phyloP scores from a whole-genome alignment of 2,888 invertebrate genomes.

The Lagria hirta region DNA sequence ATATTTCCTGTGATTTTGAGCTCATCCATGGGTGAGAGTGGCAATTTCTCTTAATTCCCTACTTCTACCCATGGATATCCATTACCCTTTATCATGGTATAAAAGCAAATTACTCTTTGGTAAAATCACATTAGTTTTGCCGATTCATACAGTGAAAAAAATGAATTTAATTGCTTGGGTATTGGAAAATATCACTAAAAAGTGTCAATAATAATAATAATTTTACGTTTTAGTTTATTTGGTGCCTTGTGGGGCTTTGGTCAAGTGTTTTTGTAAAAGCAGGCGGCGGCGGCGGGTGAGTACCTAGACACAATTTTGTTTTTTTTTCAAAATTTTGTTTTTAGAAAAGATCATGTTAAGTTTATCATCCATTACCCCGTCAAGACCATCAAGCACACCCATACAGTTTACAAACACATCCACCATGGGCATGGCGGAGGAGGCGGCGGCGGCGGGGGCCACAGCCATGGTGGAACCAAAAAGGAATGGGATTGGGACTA shows the following conservation, averaged over 20 bases:
- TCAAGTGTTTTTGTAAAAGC: constrained; percentile 30
- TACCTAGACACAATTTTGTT: constrained; percentile 1
- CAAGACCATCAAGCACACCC: constrained; percentile 70
- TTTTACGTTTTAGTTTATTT: constrained; percentile 30
- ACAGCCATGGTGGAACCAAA: constrained; percentile 42
- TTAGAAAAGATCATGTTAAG: constrained; percentile 60
- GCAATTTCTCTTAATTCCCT: constrained; percentile 24
- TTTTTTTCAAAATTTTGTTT: constrained; percentile 1
- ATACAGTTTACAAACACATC: constrained; percentile 70
- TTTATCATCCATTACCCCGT: constrained; percentile 69
- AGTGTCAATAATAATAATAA: too few species aligned
- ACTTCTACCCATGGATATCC: constrained; percentile 11
- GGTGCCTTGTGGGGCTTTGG: constrained; percentile 31
- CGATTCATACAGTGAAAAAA: constrained; percentile 8
- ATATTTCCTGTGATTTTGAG: too few species aligned
- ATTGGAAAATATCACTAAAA: too few species aligned
- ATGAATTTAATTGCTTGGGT: constrained; percentile 36
- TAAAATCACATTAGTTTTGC: constrained; percentile 14
- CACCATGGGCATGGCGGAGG: constrained; percentile 57
- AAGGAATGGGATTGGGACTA: constrained; percentile 34
- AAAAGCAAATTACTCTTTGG: constrained; percentile 17
- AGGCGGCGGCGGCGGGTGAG: constrained; percentile 36
- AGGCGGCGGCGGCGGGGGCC: constrained; percentile 33
- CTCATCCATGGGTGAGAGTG: constrained; percentile 19
- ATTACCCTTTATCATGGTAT: constrained; percentile 21